phyloP scores from a whole-genome alignment of 2,888 invertebrate genomes.

The Celastrina argiolus region DNA sequence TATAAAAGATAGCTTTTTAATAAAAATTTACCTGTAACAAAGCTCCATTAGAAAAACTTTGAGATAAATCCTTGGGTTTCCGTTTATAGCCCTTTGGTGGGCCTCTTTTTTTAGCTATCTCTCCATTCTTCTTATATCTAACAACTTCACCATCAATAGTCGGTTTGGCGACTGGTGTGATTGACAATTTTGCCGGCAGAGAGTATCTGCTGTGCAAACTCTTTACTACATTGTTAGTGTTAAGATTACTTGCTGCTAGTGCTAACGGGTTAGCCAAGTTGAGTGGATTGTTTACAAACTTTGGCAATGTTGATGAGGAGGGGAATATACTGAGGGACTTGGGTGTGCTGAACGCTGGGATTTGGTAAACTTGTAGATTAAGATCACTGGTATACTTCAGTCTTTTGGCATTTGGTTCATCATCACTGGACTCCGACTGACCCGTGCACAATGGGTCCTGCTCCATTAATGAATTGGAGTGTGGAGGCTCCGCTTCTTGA shows the following conservation, averaged over 20 bases:
- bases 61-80: slow-evolving; percentile 63
- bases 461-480: slow-evolving; percentile 53
- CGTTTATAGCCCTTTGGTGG: slow-evolving; percentile 69
- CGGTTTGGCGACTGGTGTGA: slow-evolving; percentile 53
- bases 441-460: slow-evolving; percentile 45
- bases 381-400: slow-evolving; percentile 54
- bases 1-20: no score
- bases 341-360: slow-evolving; percentile 61
- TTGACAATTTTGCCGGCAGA: slow-evolving; percentile 58
- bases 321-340: slow-evolving; percentile 60
- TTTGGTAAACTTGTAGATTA: slow-evolving; percentile 67
- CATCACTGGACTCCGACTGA: slow-evolving; percentile 60
- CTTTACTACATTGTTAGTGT: slow-evolving; percentile 55
- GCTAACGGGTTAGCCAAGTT: slow-evolving; percentile 65
- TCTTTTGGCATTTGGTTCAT: slow-evolving; percentile 59
- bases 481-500: slow-evolving; percentile 58
- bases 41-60: slow-evolving; percentile 51
- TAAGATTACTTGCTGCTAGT: slow-evolving; percentile 45
- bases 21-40: slow-evolving; percentile 47
- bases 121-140: slow-evolving; percentile 69
- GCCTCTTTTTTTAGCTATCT: slow-evolving; percentile 65
- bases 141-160: slow-evolving; percentile 52
- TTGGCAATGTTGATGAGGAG: slow-evolving; percentile 48
- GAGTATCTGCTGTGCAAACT: slow-evolving; percentile 57
- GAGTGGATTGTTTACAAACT: slow-evolving; percentile 66